Base-by-base conservation (phyloP, 1,140 invertebrate species). In the Tachypleus tridentatus region DNA sequence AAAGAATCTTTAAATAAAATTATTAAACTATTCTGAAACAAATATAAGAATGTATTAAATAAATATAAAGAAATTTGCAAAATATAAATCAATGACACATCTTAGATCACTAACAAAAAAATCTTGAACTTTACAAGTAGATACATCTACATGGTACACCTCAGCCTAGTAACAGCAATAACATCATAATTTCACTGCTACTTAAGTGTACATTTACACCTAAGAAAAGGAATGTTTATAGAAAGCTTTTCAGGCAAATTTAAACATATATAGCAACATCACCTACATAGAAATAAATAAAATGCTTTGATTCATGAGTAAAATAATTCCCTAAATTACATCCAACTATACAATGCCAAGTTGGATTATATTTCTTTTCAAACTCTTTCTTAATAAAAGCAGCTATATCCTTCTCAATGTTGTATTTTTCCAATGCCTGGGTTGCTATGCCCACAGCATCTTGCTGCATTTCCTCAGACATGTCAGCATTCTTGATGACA, bases 381-480 rank as follows among this genome's bases (percentile, higher is more conserved):
- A 97, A 97, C 77, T 97, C 93, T 78, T 97, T 97, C 80, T 97
- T 97, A 75, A 97, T 96, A 77, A 86, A 96, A 56, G 93, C 93
- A 10, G 93, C 93, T 74, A 97, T 97, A 75, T 97, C 94, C 86
- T 98, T 99, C 81, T 98, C 97, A 79, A 99, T 98, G 78, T 98
- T 99, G 79, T 94, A 99, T 76, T 99, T 98, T 79, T 98, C 96
- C 63, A 98, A 82, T 5, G 96, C 95, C 68, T 97, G 94, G 63
- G 94, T 98, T 66, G 96, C 94, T 78, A 93, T 97, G 76, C 98
- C 96, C 4, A 98, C 94, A 70, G 96, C 94, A 81, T 99, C 96
- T 77, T 98, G 95, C 83, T 99, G 97, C 96, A 99, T 98, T 79
- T 98, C 96, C 79, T 99, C 96, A 67, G 92, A 89, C 97, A 99